phyloP scores from a whole-genome alignment of 2,113 vertebrate genomes.

The Gyps fulvus region DNA sequence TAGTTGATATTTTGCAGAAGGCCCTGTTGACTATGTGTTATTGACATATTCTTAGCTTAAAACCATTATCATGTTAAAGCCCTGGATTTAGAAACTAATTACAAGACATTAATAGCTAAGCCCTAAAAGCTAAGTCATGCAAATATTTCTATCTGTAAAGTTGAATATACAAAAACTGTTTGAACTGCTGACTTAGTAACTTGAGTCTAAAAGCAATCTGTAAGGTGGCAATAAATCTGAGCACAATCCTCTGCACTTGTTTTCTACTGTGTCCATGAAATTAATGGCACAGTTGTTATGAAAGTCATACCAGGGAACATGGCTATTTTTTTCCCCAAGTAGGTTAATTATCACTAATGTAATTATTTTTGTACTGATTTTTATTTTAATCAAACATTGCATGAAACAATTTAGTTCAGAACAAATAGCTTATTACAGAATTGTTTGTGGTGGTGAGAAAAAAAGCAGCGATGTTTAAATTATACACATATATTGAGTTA shows the following conservation, averaged over 20 bases:
- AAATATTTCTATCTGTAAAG: slow-evolving; percentile 59
- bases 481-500: slow-evolving; percentile 4
- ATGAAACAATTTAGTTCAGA: slow-evolving; percentile 62
- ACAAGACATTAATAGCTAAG: slow-evolving; percentile 66
- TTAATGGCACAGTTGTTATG: slow-evolving; percentile 21
- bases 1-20: background rate
- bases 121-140: slow-evolving; percentile 51
- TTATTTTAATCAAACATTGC: slow-evolving; percentile 70
- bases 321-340: slow-evolving; percentile 38
- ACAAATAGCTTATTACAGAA: slow-evolving; percentile 63
- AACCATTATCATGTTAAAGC: slow-evolving; percentile 59
- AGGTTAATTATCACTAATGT: slow-evolving; percentile 71
- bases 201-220: slow-evolving; percentile 33
- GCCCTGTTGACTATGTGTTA: slow-evolving; percentile 49
- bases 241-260: background rate
- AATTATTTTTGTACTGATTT: slow-evolving; percentile 71
- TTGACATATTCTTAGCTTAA: slow-evolving; percentile 65
- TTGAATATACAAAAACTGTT: slow-evolving; percentile 29
- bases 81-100: slow-evolving; percentile 72
- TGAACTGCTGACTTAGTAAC: slow-evolving; percentile 60
- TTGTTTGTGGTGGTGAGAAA: slow-evolving; percentile 18
- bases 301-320: background rate
- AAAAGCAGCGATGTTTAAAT: slow-evolving; percentile 22
- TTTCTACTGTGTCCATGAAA: background rate
- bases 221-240: slow-evolving; percentile 35